Percentiles rank a stretch among this genome's conserved stretches.
phyloP scores from a whole-genome alignment of 1,140 invertebrate genomes.

The Olivierus martensii region DNA sequence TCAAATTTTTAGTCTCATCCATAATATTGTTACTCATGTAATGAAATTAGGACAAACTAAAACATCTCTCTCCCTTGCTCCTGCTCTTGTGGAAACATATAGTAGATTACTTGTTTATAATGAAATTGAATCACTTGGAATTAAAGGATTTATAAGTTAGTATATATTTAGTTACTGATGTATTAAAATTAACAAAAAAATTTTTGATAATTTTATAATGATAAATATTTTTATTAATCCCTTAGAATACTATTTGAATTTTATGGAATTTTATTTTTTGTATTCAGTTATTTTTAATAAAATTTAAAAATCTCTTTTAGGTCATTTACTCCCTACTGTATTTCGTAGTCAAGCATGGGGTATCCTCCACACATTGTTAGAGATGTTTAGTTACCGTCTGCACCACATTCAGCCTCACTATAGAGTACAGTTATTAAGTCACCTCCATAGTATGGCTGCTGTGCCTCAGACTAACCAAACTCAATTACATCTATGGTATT shows the following conservation, averaged over 20 bases:
- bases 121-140: slow-evolving; percentile 91
- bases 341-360: slow-evolving; percentile 46
- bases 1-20: slow-evolving; percentile 57
- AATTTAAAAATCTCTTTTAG: slow-evolving; percentile 40
- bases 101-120: slow-evolving; percentile 83
- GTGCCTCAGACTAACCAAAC: slow-evolving; percentile 88
- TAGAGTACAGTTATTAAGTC: slow-evolving; percentile 73
- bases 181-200: no score
- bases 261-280: no score
- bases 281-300: no score
- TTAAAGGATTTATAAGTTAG: slow-evolving; percentile 90
- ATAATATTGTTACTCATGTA: slow-evolving; percentile 77
- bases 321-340: slow-evolving; percentile 71
- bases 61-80: slow-evolving; percentile 61
- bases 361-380: slow-evolving; percentile 80
- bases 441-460: slow-evolving; percentile 70
- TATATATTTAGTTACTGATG: no score
- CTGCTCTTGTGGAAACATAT: slow-evolving; percentile 89
- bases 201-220: no score
- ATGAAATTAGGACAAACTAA: slow-evolving; percentile 77
- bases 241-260: no score
- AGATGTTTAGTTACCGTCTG: slow-evolving; percentile 93
- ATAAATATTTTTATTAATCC: no score
- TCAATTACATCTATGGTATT: slow-evolving; percentile 76
- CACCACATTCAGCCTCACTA: slow-evolving; percentile 94